A percentile compares a stretch with the other conserved stretches of the same genome.
phyloP scores from a whole-genome alignment of 2,888 invertebrate genomes.

The Tenthredo amoena region DNA sequence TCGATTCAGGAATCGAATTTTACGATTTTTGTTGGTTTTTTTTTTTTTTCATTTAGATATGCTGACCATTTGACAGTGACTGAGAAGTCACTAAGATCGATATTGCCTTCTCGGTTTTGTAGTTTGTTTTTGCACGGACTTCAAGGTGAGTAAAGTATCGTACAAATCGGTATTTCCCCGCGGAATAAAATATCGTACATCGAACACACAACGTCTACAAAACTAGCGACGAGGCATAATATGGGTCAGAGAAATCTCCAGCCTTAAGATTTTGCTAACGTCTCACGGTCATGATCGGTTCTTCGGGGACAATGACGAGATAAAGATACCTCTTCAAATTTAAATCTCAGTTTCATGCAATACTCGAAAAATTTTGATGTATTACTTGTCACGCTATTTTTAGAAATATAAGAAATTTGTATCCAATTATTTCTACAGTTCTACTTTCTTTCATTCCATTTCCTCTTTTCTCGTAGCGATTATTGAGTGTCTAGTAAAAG shows the following conservation, averaged over 20 bases:
- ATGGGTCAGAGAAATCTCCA: conserved; percentile 40
- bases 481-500: not conserved
- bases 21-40: not conserved
- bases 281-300: not conserved
- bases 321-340: not conserved
- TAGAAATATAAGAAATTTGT: not conserved
- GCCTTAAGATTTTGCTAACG: not conserved
- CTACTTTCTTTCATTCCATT: not conserved
- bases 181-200: not conserved
- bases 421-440: not conserved
- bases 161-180: conserved; percentile 16
- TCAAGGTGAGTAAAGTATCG: conserved; percentile 17
- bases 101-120: not conserved
- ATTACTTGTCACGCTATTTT: not conserved
- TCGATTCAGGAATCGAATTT: not conserved
- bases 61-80: not conserved
- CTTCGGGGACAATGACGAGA: not conserved
- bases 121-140: not conserved
- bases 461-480: not conserved
- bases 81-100: not conserved
- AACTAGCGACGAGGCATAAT: not conserved
- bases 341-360: not conserved
- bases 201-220: not conserved
- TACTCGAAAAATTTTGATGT: not conserved
- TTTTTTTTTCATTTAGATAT: not conserved